These are phyloP conservation scores for zebrafish (Danio rerio) DNA, from an alignment of 2,113 vertebrate species.

Conservation along the genomic window GRCz12tu NC_133179.1:21247001-21247500, in stretches of 20 bases:
- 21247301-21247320: constrained; percentile 31
- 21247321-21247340: constrained; percentile 13
- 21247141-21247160: not conserved
- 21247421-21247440: not conserved
- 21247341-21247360: constrained; percentile 19
- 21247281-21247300: constrained; percentile 29
- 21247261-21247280: constrained; percentile 28
- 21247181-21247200: not conserved
- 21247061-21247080: not conserved
- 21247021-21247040: not conserved
- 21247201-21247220: constrained; percentile 24
- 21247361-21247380: not conserved
- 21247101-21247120: not conserved
- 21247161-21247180: not conserved
- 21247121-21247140: constrained; percentile 10
- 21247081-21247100: constrained; percentile 17
- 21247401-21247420: not conserved
- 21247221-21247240: constrained; percentile 12
- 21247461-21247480: constrained; percentile 3
- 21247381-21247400: not conserved
- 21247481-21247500: constrained; percentile 23
- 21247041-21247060: not conserved
- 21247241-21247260: constrained; percentile 16
- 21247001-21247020: constrained; percentile 33
- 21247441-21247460: constrained; percentile 24